Percentiles rank a stretch among this genome's conserved stretches.
Conservation (phyloP, 2,797 vertebrate genomes). For the Amniataba percoides region DNA sequence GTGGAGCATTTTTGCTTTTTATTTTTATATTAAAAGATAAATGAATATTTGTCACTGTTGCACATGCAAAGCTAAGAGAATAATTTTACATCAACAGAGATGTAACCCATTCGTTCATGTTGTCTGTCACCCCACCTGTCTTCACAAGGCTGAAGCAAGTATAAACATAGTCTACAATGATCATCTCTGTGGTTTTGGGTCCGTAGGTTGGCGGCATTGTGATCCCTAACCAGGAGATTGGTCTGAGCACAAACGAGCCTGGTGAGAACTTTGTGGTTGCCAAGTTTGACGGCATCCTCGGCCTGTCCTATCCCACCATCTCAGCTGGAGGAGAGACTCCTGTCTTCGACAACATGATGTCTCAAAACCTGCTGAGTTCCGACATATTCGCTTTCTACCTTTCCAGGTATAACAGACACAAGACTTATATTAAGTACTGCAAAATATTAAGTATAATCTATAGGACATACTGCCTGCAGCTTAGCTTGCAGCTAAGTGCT, state of each 20-base stretch:
- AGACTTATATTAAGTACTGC: neutral
- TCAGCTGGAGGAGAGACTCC: slow-evolving; percentile 72
- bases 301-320: slow-evolving; percentile 82
- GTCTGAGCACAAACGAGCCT: slow-evolving; percentile 85
- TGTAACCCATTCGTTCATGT: neutral
- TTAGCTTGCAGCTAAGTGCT: neutral
- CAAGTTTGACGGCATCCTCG: slow-evolving; percentile 86
- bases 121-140: neutral
- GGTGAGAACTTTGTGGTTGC: slow-evolving; percentile 80
- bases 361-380: slow-evolving; percentile 74
- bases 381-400: slow-evolving; percentile 86
- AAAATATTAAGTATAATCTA: neutral
- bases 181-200: neutral
- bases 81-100: neutral
- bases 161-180: neutral
- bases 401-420: slow-evolving; percentile 72
- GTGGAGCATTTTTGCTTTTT: neutral
- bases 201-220: slow-evolving; percentile 81
- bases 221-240: slow-evolving; percentile 82
- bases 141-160: neutral
- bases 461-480: neutral
- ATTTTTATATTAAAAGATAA: neutral
- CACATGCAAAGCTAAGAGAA: neutral
- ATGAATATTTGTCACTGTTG: neutral
- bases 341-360: slow-evolving; percentile 80